Evolutionary conservation across 2,888 invertebrate genomes (phyloP), one percentile per base, ranked within the genome.

Genomic region (Melanostoma mellinum): DNA sequence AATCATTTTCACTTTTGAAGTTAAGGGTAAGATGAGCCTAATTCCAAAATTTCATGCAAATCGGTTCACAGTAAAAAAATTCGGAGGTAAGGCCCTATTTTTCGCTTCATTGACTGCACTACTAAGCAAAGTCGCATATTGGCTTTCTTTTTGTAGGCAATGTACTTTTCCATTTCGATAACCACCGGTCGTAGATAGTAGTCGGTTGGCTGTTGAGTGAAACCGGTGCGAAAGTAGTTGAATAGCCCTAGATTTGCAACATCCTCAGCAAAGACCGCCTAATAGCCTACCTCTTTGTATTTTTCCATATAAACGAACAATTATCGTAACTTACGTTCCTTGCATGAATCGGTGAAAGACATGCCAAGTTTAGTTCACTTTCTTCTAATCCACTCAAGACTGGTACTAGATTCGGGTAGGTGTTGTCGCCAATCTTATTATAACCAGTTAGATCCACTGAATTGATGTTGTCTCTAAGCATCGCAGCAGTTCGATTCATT

Each of bases 401-500:
- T 0, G 98, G 96, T 5, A 96, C 93, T 76, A 98, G 90, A 90
- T 98, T 98, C 0, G 97, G 97, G 89, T 96, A 98, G 0, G 98
- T 98, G 90, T 98, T 98, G 90, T 98, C 98, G 3, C 95, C 98
- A 6, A 98, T 96, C 93, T 98, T 98, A 89, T 96, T 97, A 90
- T 97, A 98, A 4, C 98, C 98, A 86, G 95, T 90, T 89, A 98
- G 92, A 89, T 97, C 97, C 63, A 96, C 93, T 46, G 95, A 95
- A 4, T 87, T 85, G 0, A 89, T 80, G 9, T 88, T 86, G 10
- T 93, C 90, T 75, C 93, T 92, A 36, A 96, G 90, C 85, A 93
- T 93, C 1, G 91, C 88, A 3, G 92, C 90, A 0, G 96, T 96
- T 87, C 93, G 93, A 0, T 95, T 95, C 95, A 98, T 95, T 87